Conservation (phyloP, 2,888 invertebrate genomes). For the Phrixothrix hirtus region DNA sequence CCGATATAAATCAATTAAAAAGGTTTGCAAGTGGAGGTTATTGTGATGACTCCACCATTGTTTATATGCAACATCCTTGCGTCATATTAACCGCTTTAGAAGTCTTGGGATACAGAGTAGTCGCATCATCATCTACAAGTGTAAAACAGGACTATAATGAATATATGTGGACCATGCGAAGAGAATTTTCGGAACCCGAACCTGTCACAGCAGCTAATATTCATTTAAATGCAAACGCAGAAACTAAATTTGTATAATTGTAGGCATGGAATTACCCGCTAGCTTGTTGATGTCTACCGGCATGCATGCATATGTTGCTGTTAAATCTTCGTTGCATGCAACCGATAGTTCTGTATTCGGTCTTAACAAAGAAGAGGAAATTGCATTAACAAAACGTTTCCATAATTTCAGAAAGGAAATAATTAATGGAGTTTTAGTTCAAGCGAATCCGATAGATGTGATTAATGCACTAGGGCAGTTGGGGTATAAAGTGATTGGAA, state of each 20-base stretch:
- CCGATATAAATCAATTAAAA: constrained; percentile 81
- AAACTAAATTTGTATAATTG: constrained; percentile 22
- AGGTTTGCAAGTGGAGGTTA: constrained; percentile 83
- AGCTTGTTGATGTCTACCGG: constrained; percentile 57
- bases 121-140: constrained; percentile 82
- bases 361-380: constrained; percentile 68
- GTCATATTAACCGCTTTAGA: constrained; percentile 85
- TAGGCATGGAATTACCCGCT: constrained; percentile 53
- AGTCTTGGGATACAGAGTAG: constrained; percentile 86
- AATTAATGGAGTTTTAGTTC: constrained; percentile 73
- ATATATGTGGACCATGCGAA: constrained; percentile 93
- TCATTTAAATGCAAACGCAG: constrained; percentile 30
- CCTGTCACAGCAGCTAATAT: constrained; percentile 59
- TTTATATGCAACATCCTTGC: constrained; percentile 85
- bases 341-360: constrained; percentile 77
- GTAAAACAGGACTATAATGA: constrained; percentile 88
- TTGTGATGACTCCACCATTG: constrained; percentile 82
- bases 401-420: constrained; percentile 63
- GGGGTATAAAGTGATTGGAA: constrained; percentile 76
- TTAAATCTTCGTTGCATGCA: constrained; percentile 79
- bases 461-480: constrained; percentile 77
- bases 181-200: constrained; percentile 83
- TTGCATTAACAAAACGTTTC: constrained; percentile 72
- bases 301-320: constrained; percentile 72
- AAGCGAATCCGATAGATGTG: constrained; percentile 69